phyloP scores from a whole-genome alignment of 2,113 vertebrate genomes.

The Oreamnos americanus region DNA sequence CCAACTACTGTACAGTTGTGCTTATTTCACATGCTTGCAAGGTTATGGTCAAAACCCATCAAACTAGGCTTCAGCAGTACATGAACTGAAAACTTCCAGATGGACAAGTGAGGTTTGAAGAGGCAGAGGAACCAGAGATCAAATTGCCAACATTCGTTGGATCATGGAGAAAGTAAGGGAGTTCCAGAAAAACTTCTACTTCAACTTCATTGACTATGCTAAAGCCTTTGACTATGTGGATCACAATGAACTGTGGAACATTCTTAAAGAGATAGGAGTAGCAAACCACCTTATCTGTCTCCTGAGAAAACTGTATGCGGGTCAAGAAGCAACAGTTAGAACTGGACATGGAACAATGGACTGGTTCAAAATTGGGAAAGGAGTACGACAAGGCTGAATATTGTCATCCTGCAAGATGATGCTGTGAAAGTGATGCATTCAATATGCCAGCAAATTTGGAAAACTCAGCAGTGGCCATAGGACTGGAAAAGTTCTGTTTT shows the following conservation, averaged over 20 bases:
- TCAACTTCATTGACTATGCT: background rate
- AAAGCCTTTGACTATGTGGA: background rate
- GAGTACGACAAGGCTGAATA: background rate
- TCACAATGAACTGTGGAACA: background rate
- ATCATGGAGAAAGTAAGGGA: background rate
- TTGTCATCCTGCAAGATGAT: background rate
- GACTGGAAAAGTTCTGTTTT: background rate
- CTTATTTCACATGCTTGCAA: background rate
- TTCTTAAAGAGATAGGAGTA: background rate
- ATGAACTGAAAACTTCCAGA: background rate
- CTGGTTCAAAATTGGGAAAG: background rate
- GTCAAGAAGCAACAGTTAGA: background rate
- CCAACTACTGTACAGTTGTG: background rate
- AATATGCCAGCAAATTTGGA: background rate
- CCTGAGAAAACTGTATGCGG: background rate
- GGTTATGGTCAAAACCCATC: background rate
- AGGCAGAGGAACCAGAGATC: background rate
- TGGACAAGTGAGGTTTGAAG: background rate
- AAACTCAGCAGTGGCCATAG: background rate
- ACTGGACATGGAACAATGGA: background rate
- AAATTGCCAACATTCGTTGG: background rate
- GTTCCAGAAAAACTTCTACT: background rate
- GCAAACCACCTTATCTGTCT: background rate
- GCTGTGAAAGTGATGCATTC: background rate
- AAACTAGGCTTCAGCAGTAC: background rate